Evolutionary conservation across 2,888 invertebrate genomes (phyloP), one percentile per base, ranked within the genome.

Genomic region (Agonopterix subpropinquella): DNA sequence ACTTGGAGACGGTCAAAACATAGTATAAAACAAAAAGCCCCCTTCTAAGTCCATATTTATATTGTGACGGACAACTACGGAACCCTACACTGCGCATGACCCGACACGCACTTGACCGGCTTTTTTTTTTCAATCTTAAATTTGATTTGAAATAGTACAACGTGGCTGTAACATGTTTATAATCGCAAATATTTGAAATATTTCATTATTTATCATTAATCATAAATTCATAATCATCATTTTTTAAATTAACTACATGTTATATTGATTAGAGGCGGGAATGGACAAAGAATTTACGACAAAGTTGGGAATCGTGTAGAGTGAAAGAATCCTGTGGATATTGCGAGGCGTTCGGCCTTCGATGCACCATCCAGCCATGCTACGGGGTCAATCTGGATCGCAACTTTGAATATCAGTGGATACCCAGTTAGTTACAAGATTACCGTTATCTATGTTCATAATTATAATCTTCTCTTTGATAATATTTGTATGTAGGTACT

Each of bases 351-450:
- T 70, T 69, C 11, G 88, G 87, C 2, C 55, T 87, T 10, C 59
- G 76, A 18, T 88, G 87, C 59, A 79, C 73, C 0, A 64, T 84
- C 45, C 71, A 80, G 47, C 62, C 77, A 0, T 88, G 87, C 53
- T 85, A 81, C 51, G 87, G 87, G 4, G 85, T 87, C 3, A 83
- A 88, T 55, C 70, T 88, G 8, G 87, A 88, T 53, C 67, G 88
- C 46, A 88, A 88, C 58, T 88, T 88, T 62, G 87, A 88, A 62
- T 88, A 87, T 53, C 87, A 88, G 55, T 88, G 87, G 87, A 86
- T 88, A 62, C 76, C 86, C 42, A 65, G 86, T 85, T 39, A 39
- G 39, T 28, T 28, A 28, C 28, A 7, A 28, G 28, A 28, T 28
- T 28, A 28, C 28, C 28, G 4, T 28, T 28, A 28, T 28, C 28